Evolutionary conservation across 2,113 vertebrate species (phyloP).

Genomic region (Camelus dromedarius): DNA sequence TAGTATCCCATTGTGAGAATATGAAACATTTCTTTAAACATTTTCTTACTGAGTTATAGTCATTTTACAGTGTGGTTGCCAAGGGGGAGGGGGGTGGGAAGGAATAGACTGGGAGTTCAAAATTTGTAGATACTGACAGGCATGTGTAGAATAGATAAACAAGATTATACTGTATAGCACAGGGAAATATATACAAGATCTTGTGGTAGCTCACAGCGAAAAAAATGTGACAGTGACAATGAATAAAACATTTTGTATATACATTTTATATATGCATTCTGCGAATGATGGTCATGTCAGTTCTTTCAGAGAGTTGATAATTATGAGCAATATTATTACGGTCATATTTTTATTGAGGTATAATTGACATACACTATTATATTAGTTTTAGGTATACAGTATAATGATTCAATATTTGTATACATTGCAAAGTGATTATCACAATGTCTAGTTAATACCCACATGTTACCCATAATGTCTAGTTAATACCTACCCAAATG

Average conservation of each 20-base stretch:
- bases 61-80: no score
- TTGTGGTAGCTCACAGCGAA: no score
- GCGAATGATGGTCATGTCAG: background rate
- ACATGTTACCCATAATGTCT: background rate
- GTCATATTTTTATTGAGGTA: background rate
- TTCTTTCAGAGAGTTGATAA: conserved; percentile 31
- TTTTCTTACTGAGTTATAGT: no score
- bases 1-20: background rate
- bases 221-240: no score
- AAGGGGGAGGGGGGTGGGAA: no score
- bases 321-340: background rate
- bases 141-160: no score
- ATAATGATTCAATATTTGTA: background rate
- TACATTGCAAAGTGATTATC: background rate
- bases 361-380: background rate
- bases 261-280: background rate
- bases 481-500: background rate
- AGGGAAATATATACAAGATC: no score
- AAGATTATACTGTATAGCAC: no score
- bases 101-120: no score
- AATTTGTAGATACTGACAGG: no score
- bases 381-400: background rate
- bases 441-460: background rate
- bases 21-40: background rate
- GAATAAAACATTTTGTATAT: no score